These are phyloP conservation scores for Aythya baeri DNA, from an alignment of 2,113 vertebrate species.

Conservation along the genomic window DNA sequence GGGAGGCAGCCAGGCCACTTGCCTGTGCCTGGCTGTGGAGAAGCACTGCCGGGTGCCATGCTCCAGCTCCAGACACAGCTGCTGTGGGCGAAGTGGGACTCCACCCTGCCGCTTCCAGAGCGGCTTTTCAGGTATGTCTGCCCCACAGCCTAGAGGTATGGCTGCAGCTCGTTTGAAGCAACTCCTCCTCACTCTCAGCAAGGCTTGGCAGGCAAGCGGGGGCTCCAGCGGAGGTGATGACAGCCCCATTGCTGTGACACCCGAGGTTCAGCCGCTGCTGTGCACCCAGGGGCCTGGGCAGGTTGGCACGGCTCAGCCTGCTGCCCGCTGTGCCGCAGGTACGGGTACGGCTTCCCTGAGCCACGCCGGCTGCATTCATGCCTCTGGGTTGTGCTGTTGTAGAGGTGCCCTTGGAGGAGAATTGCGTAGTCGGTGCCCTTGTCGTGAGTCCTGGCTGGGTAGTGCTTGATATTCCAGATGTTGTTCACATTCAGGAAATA, in stretches of 20 bases:
- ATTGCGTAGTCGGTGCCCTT: not conserved
- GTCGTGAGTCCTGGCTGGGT: not conserved
- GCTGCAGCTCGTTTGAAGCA: not conserved
- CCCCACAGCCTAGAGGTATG: constrained; percentile 24
- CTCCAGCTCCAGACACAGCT: not conserved
- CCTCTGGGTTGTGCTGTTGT: not conserved
- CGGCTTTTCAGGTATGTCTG: constrained; percentile 51
- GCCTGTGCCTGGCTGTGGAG: not conserved
- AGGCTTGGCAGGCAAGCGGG: not conserved
- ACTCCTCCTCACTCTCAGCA: constrained; percentile 34
- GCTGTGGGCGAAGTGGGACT: not conserved
- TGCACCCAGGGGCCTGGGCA: not conserved
- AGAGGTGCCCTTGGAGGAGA: not conserved
- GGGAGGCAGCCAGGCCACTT: not conserved
- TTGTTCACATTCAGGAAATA: not conserved
- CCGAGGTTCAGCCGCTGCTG: not conserved
- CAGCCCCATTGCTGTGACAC: not conserved
- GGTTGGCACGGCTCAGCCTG: not conserved
- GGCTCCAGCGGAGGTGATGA: not conserved
- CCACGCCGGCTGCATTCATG: not conserved
- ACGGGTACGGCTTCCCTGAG: not conserved
- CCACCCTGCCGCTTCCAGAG: not conserved
- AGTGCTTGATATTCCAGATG: not conserved
- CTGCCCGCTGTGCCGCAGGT: not conserved
- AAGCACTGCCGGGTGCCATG: not conserved